Conservation (phyloP, 92 coral and sea anemone genomes). For the Paragorgia papillata region DNA sequence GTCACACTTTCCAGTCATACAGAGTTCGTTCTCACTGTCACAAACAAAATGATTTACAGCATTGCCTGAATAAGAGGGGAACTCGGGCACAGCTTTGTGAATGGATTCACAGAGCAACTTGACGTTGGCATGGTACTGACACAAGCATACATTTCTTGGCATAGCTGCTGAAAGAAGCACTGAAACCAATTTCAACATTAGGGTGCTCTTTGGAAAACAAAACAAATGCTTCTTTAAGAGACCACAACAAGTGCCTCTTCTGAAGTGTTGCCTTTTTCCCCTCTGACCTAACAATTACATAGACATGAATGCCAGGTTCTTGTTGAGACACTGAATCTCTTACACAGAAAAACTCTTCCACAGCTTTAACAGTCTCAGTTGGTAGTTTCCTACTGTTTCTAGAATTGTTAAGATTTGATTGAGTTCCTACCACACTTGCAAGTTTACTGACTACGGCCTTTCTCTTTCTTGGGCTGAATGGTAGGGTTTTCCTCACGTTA, state of each 20-base stretch:
- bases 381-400: constrained; percentile 16
- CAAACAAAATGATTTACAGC: constrained; percentile 43
- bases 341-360: constrained; percentile 20
- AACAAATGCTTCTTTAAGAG: constrained; percentile 40
- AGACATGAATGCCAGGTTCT: constrained; percentile 58
- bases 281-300: constrained; percentile 41
- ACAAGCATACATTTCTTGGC: constrained; percentile 56
- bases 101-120: constrained; percentile 50
- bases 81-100: constrained; percentile 46
- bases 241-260: constrained; percentile 32
- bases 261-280: constrained; percentile 24
- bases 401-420: too few relatives aligned
- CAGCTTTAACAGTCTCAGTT: constrained; percentile 21
- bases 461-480: constrained; percentile 53
- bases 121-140: constrained; percentile 55
- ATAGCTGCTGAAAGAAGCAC: constrained; percentile 46
- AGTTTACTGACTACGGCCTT: constrained; percentile 44
- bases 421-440: too few relatives aligned
- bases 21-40: constrained; percentile 24
- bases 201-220: constrained; percentile 57
- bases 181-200: constrained; percentile 49
- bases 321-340: constrained; percentile 57
- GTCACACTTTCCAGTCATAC: constrained; percentile 54
- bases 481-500: constrained; percentile 35
- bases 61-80: constrained; percentile 48